These are phyloP conservation scores for Athripsodes cinereus DNA, from an alignment of 2,888 invertebrate genomes.

Conservation along the genomic window DNA sequence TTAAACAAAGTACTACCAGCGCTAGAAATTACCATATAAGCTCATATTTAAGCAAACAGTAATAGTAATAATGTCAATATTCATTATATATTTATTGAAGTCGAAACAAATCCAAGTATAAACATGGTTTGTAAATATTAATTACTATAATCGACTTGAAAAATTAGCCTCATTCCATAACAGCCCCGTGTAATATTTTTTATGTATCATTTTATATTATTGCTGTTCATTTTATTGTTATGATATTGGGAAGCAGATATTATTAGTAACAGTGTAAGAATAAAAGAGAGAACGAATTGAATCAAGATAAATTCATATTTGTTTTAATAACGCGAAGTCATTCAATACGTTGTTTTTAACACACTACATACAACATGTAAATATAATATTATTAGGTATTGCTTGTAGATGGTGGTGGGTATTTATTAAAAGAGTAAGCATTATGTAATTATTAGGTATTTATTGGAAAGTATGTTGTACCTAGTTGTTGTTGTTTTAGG, in stretches of 20 bases:
- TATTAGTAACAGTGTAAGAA: slow-evolving; percentile 4
- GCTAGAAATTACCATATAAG: too few species aligned
- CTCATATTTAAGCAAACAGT: too few species aligned
- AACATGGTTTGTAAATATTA: slow-evolving; percentile 8
- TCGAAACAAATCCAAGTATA: not conserved
- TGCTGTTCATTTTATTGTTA: slow-evolving; percentile 7
- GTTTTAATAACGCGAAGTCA: slow-evolving; percentile 15
- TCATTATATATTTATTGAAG: not conserved
- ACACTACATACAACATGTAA: too few species aligned
- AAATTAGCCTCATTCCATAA: slow-evolving; percentile 10
- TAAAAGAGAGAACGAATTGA: not conserved
- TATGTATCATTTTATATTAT: slow-evolving; percentile 9
- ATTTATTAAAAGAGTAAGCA: too few species aligned
- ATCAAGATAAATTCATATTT: slow-evolving; percentile 15
- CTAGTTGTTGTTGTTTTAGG: not conserved
- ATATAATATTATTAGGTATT: too few species aligned
- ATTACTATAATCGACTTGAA: slow-evolving; percentile 6
- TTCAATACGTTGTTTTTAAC: not conserved
- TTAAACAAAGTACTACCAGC: too few species aligned
- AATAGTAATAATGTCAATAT: too few species aligned
- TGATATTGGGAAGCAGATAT: not conserved
- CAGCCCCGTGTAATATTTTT: slow-evolving; percentile 1
- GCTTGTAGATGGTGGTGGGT: too few species aligned
- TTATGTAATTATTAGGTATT: too few species aligned
- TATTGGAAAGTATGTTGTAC: too few species aligned